A percentile compares a stretch with the other conserved stretches of the same genome.
These are phyloP conservation scores for Vulpes ferrilata DNA, from an alignment of 2,113 vertebrate species.

Conservation along the genomic window DNA sequence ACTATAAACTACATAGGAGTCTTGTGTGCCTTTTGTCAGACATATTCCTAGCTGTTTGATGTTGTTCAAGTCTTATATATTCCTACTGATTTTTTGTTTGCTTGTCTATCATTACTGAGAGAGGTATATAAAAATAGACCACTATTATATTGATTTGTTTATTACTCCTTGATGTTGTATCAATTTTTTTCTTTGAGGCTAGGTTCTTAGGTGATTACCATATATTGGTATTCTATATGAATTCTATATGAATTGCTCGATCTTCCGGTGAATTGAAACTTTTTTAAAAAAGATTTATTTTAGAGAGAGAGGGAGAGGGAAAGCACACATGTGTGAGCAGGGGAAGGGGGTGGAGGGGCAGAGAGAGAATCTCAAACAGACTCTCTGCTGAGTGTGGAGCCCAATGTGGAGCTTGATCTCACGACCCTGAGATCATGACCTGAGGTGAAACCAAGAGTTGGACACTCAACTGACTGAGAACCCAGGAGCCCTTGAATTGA, in stretches of 20 bases:
- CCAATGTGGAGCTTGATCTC: too few species aligned
- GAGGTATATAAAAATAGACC: background rate
- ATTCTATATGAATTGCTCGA: background rate
- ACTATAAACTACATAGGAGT: background rate
- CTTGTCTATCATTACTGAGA: background rate
- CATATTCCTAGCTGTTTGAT: conserved; percentile 2
- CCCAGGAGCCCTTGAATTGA: background rate
- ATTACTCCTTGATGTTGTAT: background rate
- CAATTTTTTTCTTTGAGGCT: conserved; percentile 10
- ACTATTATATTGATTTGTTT: background rate
- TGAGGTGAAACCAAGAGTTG: background rate
- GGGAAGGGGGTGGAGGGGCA: too few species aligned
- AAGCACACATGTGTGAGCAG: too few species aligned
- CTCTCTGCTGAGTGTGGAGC: too few species aligned
- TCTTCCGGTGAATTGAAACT: conserved; percentile 6
- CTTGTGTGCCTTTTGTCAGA: background rate
- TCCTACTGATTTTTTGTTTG: background rate
- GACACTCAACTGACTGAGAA: background rate
- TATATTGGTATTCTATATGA: too few species aligned
- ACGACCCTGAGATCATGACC: too few species aligned
- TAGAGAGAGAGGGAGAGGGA: too few species aligned
- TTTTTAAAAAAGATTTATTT: background rate
- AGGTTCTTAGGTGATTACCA: conserved; percentile 10
- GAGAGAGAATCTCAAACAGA: too few species aligned
- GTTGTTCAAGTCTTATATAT: conserved; percentile 15